Evolutionary conservation across 2,888 invertebrate genomes (phyloP), one percentile per base, ranked within the genome.

Genomic region (Beris morrisii): DNA sequence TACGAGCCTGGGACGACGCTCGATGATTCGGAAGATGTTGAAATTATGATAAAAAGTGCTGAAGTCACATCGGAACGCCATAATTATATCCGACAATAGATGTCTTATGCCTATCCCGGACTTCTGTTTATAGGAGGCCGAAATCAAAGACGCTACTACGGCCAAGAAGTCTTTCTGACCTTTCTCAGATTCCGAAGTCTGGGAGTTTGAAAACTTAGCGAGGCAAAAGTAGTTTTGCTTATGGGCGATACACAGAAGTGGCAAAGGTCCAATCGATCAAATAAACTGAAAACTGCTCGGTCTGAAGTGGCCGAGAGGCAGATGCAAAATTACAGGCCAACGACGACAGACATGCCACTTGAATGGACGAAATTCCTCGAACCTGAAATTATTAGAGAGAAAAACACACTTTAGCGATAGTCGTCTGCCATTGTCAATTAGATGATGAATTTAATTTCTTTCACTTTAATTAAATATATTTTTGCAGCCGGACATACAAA

Each of bases 351-450:
- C 64, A 54, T 64, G 57, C 67, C 67, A 67, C 64, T 67, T 58
- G 64, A 64, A 43, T 28, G 48, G 45, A 12, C 67, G 64, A 53
- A 67, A 67, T 64, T 64, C 64, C 64, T 64, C 64, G 54, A 59
- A 38, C 64, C 67, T 56, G 64, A 64, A 65, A 65, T 57, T 67
- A 64, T 45, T 55, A 64, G 63, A 52, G 46, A 53, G 53, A 64
- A 52, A 38, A 50, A 31, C 52, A 45, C 53, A 38, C 28, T 48
- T 48, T 15, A 58, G 31, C 45, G 13, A 12, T 32, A 48, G 32
- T 54, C 44, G 65, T 68, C 63, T 68, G 68, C 65, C 65, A 65
- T 68, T 68, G 68, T 68, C 68, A 68, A 68, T 68, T 65, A 68
- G 56, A 64, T 68, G 68, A 68, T 65, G 65, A 68, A 68, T 68